These are phyloP conservation scores for Agrypnia vestita DNA, from an alignment of 1,140 invertebrate genomes.

Conservation along the genomic window DNA sequence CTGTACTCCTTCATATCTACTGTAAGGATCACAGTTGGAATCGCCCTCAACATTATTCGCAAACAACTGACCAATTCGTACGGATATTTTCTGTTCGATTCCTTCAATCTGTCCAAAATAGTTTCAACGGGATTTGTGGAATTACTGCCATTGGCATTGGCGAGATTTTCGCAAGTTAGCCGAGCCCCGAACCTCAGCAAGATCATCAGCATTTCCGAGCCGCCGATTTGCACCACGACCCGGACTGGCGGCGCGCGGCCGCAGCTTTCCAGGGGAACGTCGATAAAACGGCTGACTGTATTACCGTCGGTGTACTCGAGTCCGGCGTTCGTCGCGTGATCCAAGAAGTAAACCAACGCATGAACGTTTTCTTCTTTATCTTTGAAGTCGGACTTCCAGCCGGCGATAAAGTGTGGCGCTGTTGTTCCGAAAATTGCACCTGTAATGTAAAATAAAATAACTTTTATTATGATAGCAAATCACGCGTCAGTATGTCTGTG, in stretches of 20 bases:
- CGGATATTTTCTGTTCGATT: constrained; percentile 77
- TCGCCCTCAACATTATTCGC: constrained; percentile 77
- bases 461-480: not conserved
- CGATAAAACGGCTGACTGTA: constrained; percentile 77
- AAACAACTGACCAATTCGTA: constrained; percentile 79
- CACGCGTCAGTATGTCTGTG: too few relatives aligned
- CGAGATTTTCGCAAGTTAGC: constrained; percentile 69
- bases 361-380: constrained; percentile 83
- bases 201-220: constrained; percentile 82
- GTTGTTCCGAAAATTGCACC: constrained; percentile 84
- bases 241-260: constrained; percentile 79
- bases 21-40: constrained; percentile 70
- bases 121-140: constrained; percentile 73
- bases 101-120: constrained; percentile 78
- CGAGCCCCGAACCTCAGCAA: constrained; percentile 81
- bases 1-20: constrained; percentile 65
- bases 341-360: constrained; percentile 83
- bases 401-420: constrained; percentile 84
- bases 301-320: constrained; percentile 72
- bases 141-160: constrained; percentile 70
- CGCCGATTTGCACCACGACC: constrained; percentile 80
- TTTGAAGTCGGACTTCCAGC: constrained; percentile 88
- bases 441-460: constrained; percentile 60
- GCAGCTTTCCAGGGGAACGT: constrained; percentile 86
- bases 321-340: constrained; percentile 78